Conservation (phyloP, 2,888 invertebrate species). For the Thysanoteuthis rhombus region DNA sequence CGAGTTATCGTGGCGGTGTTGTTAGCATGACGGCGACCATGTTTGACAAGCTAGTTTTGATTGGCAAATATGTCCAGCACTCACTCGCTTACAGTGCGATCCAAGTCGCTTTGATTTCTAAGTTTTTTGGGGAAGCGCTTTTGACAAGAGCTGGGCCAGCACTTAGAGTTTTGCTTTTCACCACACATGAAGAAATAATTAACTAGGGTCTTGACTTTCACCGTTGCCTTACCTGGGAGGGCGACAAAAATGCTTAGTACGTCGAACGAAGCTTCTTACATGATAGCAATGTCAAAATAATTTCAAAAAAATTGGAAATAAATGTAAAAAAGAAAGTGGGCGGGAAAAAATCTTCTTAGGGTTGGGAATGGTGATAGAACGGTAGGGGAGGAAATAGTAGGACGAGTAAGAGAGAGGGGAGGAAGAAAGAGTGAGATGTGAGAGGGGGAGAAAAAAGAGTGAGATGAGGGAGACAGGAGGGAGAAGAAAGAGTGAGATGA, state of each 20-base stretch:
- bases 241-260: not conserved
- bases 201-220: not conserved
- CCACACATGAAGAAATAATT: slow-evolving; percentile 12
- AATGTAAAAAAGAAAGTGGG: too few species aligned
- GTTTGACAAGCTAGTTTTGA: not conserved
- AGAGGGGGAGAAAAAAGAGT: too few species aligned
- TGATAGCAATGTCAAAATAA: not conserved
- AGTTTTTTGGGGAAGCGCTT: not conserved
- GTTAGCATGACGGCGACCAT: not conserved
- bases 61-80: not conserved
- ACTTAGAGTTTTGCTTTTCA: not conserved
- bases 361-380: too few species aligned
- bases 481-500: too few species aligned
- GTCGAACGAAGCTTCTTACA: not conserved
- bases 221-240: not conserved
- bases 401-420: too few species aligned
- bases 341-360: too few species aligned
- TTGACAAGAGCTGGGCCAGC: not conserved
- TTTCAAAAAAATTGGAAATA: not conserved
- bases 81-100: not conserved
- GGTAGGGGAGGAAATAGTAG: too few species aligned
- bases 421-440: too few species aligned
- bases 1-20: not conserved
- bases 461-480: too few species aligned
- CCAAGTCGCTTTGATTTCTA: not conserved